A percentile compares a stretch with the other conserved stretches of the same genome.
Conservation (phyloP, 2,113 vertebrate species). For the Microcebus jonahi region DNA sequence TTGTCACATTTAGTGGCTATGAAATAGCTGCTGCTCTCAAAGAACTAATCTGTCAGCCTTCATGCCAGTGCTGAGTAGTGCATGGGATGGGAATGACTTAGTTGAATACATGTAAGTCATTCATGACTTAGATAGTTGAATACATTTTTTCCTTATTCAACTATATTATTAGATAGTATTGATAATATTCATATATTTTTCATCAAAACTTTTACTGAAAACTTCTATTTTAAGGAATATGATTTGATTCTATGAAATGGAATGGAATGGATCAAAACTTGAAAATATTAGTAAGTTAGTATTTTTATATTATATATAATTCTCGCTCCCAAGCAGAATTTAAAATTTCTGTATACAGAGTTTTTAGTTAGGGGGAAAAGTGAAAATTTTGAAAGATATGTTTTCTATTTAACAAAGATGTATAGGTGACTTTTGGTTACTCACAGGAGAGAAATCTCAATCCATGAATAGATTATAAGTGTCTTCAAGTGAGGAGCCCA, state of each 20-base stretch:
- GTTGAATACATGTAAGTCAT: neutral
- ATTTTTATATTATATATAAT: neutral
- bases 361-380: neutral
- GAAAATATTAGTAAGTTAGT: conserved; percentile 4
- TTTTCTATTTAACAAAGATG: neutral
- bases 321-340: neutral
- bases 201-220: conserved; percentile 71
- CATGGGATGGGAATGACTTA: conserved; percentile 44
- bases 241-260: neutral
- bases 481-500: neutral
- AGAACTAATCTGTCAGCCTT: conserved; percentile 12
- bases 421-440: neutral
- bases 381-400: neutral
- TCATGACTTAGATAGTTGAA: conserved; percentile 63
- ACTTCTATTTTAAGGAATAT: conserved; percentile 18
- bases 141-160: neutral
- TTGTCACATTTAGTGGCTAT: conserved; percentile 4
- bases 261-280: neutral
- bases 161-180: conserved; percentile 49
- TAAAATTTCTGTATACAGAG: neutral
- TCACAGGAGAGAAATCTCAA: neutral
- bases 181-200: conserved; percentile 41
- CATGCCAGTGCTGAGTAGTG: conserved; percentile 39
- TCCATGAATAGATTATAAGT: neutral
- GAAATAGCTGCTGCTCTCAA: conserved; percentile 68